Conservation (phyloP, 2,888 invertebrate genomes). For the Dryadula phaetusa region DNA sequence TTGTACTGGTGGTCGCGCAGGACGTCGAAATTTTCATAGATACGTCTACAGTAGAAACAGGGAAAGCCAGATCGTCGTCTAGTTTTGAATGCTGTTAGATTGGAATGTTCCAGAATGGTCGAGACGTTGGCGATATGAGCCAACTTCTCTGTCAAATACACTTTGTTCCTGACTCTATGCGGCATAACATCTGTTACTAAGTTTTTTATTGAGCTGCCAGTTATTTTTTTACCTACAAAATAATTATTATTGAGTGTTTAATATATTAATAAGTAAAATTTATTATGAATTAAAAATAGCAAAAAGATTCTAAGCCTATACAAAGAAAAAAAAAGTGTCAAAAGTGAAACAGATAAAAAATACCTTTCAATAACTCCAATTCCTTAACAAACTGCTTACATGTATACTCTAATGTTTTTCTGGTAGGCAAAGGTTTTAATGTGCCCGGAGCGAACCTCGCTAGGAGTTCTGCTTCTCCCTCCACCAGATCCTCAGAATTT, state of each 20-base stretch:
- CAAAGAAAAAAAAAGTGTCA: not conserved
- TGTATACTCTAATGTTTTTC: conserved; percentile 48
- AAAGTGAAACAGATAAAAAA: not conserved
- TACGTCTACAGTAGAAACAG: conserved; percentile 66
- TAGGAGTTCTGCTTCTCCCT: conserved; percentile 59
- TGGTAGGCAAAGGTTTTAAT: conserved; percentile 54
- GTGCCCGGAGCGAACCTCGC: conserved; percentile 51
- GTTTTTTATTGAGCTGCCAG: conserved; percentile 52
- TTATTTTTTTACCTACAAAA: conserved; percentile 58
- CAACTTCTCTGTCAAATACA: conserved; percentile 61
- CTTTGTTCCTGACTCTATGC: conserved; percentile 34
- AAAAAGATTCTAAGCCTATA: not conserved
- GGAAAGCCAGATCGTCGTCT: conserved; percentile 64
- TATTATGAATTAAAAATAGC: too few relatives aligned
- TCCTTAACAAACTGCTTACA: conserved; percentile 58
- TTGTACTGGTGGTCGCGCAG: conserved; percentile 55
- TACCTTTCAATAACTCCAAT: conserved; percentile 61
- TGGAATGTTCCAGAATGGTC: conserved; percentile 61
- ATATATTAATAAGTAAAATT: not conserved
- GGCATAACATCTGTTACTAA: conserved; percentile 45
- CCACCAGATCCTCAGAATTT: conserved; percentile 48
- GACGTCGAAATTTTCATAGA: conserved; percentile 57
- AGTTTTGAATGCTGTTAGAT: conserved; percentile 65
- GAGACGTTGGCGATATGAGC: conserved; percentile 60
- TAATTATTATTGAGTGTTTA: not conserved